Conservation (phyloP, 2,888 invertebrate genomes). For the Platycheirus rosarum region DNA sequence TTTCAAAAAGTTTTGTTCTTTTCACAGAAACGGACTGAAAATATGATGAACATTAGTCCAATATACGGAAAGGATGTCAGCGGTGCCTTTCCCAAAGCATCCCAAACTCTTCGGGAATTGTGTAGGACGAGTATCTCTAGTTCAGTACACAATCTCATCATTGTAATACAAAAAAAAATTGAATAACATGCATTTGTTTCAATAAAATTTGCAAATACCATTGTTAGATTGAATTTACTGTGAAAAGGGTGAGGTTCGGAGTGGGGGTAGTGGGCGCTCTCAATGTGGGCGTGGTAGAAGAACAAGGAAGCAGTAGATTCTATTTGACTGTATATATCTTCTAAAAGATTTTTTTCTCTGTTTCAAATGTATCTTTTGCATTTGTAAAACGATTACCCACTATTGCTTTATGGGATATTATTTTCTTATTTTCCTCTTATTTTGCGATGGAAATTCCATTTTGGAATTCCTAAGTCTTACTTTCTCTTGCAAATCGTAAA, state of each 20-base stretch:
- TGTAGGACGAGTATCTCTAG: neutral
- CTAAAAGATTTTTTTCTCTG: neutral
- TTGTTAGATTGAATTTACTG: conserved; percentile 25
- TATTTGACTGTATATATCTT: neutral
- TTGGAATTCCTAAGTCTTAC: neutral
- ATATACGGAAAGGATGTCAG: conserved; percentile 66
- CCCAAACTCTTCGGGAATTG: neutral
- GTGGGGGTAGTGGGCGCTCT: too few species aligned
- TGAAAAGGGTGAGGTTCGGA: neutral
- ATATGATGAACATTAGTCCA: conserved; percentile 52
- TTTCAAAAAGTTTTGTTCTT: conserved; percentile 12
- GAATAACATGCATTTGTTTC: conserved; percentile 40
- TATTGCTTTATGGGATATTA: too few species aligned
- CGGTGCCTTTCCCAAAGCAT: conserved; percentile 30
- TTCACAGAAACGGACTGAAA: neutral
- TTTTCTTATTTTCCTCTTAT: neutral
- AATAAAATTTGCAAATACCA: conserved; percentile 43
- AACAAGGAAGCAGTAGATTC: neutral
- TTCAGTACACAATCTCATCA: conserved; percentile 7
- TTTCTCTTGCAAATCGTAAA: conserved; percentile 15
- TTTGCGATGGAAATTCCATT: conserved; percentile 16
- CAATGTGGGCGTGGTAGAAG: too few species aligned
- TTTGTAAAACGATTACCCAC: neutral
- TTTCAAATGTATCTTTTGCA: neutral
- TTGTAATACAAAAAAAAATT: neutral